Evolutionary conservation across 2,888 invertebrate genomes (phyloP).

Genomic region (Dolomedes plantarius): DNA sequence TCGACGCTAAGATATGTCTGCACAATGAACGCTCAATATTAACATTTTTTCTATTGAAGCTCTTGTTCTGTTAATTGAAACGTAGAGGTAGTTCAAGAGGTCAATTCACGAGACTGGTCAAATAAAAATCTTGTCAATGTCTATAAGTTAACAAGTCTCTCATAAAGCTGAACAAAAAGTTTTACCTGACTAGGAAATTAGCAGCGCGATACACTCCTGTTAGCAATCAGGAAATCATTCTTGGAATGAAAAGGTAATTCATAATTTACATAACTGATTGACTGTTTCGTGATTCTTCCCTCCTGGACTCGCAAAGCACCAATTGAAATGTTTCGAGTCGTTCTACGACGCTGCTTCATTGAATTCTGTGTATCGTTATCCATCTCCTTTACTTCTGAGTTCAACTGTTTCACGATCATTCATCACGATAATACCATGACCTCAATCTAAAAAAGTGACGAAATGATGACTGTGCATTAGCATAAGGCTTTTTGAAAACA

Average conservation of each 20-base stretch:
- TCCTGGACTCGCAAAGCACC: constrained; percentile 9
- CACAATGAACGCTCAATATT: no score
- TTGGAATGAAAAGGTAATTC: neutral
- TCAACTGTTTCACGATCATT: constrained; percentile 51
- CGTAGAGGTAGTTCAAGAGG: no score
- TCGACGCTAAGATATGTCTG: no score
- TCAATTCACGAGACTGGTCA: no score
- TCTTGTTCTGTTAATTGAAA: no score
- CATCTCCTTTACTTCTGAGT: constrained; percentile 13
- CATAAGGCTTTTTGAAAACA: constrained; percentile 29
- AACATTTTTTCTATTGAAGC: no score
- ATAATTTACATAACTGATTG: constrained; percentile 42
- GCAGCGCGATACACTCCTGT: neutral
- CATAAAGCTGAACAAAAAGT: no score
- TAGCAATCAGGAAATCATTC: neutral
- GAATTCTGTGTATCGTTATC: neutral
- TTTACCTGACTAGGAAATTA: no score
- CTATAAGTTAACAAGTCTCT: no score
- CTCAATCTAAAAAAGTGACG: constrained; percentile 40
- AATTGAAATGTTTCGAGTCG: neutral
- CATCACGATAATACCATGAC: constrained; percentile 62
- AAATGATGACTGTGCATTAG: constrained; percentile 36
- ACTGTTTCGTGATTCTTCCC: constrained; percentile 34
- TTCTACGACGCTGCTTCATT: neutral
- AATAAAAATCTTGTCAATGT: no score